Conservation (phyloP, 2,797 vertebrate species). For the Myotis findleyi region DNA sequence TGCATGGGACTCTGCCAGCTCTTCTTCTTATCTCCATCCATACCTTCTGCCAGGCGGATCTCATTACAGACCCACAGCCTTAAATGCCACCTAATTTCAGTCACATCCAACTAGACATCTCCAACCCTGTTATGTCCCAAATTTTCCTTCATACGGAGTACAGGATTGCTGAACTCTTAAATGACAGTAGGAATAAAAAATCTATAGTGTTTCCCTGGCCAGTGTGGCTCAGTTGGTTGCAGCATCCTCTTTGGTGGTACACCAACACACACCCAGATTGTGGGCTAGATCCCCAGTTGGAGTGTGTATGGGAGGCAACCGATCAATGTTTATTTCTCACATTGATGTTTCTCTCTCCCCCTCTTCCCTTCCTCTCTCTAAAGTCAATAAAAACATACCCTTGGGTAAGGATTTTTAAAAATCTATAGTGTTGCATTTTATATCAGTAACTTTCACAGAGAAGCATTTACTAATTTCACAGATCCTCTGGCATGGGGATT, state of each 20-base stretch:
- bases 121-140: not conserved
- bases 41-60: not conserved
- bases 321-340: not conserved
- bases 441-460: not conserved
- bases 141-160: not conserved
- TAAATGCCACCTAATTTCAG: not conserved
- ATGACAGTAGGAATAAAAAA: not conserved
- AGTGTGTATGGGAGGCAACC: not conserved
- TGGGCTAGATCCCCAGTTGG: not conserved
- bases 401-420: not conserved
- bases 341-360: not conserved
- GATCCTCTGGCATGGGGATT: not conserved
- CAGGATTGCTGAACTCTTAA: not conserved
- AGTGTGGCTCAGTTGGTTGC: not conserved
- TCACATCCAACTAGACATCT: not conserved
- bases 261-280: not conserved
- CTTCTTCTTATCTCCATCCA: not conserved
- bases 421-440: not conserved
- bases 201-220: not conserved
- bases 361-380: not conserved
- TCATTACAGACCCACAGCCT: not conserved
- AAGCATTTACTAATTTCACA: not conserved
- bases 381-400: not conserved
- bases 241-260: not conserved
- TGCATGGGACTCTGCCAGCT: accelerated